Evolutionary conservation across 2,113 vertebrate species (phyloP).

Genomic region (Pao palembangensis): DNA sequence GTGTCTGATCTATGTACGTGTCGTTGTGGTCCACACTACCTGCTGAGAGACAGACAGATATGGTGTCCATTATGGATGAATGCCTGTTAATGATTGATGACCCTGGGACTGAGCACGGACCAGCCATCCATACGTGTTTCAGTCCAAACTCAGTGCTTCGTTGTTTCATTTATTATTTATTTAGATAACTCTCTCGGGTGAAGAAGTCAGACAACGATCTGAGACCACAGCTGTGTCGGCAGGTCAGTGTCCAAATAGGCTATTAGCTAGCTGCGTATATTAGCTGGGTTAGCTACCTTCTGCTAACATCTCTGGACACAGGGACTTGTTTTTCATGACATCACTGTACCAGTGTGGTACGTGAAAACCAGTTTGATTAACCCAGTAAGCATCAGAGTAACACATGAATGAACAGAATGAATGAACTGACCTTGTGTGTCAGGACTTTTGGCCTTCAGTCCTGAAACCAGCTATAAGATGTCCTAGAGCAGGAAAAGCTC

Average conservation of each 20-base stretch:
- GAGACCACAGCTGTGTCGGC: slow-evolving; percentile 21
- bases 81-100: slow-evolving; percentile 49
- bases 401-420: no score
- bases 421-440: no score
- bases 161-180: slow-evolving; percentile 47
- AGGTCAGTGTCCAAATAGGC: neutral
- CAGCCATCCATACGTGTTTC: slow-evolving; percentile 37
- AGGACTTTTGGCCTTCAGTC: no score
- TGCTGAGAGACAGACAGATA: slow-evolving; percentile 45
- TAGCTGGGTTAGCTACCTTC: no score
- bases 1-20: slow-evolving; percentile 46
- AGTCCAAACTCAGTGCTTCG: slow-evolving; percentile 2
- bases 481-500: no score
- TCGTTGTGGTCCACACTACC: slow-evolving; percentile 38
- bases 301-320: no score
- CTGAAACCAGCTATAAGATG: no score
- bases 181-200: slow-evolving; percentile 18
- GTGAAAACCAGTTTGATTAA: no score
- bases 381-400: no score
- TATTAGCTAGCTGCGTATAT: no score
- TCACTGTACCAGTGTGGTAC: no score
- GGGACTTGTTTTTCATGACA: no score
- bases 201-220: slow-evolving; percentile 22
- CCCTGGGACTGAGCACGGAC: slow-evolving; percentile 31
- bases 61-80: slow-evolving; percentile 58